These are phyloP conservation scores for Drosophila malerkotliana DNA, from an alignment of 1,140 invertebrate species.

Conservation along the genomic window DNA sequence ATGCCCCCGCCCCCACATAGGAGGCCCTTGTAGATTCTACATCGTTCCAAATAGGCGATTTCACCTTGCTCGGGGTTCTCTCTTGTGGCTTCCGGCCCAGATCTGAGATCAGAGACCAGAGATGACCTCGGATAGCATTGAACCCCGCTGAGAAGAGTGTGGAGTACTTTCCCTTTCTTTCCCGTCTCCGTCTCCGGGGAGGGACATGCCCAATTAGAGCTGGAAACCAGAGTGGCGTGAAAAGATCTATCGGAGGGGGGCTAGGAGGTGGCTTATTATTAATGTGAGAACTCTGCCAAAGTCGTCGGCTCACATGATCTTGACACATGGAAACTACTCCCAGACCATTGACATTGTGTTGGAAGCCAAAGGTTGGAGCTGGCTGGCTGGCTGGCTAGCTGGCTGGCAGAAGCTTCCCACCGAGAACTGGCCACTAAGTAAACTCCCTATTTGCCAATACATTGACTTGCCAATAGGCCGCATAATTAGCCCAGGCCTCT, in stretches of 20 bases:
- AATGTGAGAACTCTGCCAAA: conserved; percentile 36
- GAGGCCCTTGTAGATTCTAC: conserved; percentile 4
- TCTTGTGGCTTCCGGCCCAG: conserved; percentile 13
- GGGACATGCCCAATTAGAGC: conserved; percentile 62
- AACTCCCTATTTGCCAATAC: background rate
- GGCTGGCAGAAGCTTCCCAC: too few relatives aligned
- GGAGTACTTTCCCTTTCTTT: conserved; percentile 4
- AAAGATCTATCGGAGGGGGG: conserved; percentile 22
- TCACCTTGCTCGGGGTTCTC: conserved; percentile 61
- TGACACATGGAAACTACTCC: conserved; percentile 38
- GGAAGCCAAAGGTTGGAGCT: background rate
- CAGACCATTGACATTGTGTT: conserved; percentile 52
- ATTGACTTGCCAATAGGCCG: conserved; percentile 66
- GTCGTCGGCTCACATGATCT: conserved; percentile 32
- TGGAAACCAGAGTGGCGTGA: conserved; percentile 62
- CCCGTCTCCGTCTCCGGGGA: background rate
- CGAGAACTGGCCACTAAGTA: background rate
- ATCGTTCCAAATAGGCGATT: conserved; percentile 17
- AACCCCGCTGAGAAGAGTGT: conserved; percentile 3
- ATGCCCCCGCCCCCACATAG: conserved; percentile 13
- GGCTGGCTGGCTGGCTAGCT: too few relatives aligned
- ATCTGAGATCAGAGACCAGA: conserved; percentile 9
- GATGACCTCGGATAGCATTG: conserved; percentile 32
- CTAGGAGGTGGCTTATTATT: conserved; percentile 19
- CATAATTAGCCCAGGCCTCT: conserved; percentile 19